A percentile compares a stretch with the other conserved stretches of the same genome.
phyloP scores from a whole-genome alignment of 2,797 vertebrate species.

The Potorous gilbertii region DNA sequence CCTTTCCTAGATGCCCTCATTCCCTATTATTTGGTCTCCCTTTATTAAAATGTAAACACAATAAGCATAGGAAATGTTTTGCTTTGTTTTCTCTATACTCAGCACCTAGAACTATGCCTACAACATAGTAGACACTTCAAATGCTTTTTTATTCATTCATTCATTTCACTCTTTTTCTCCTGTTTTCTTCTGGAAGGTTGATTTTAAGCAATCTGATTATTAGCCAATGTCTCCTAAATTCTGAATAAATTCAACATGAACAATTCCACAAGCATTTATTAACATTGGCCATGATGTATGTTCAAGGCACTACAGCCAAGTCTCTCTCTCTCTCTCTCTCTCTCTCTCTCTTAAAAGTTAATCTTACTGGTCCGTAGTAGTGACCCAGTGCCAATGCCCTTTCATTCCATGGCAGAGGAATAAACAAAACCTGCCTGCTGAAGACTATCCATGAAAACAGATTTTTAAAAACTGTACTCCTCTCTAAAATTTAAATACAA shows the following conservation, averaged over 20 bases:
- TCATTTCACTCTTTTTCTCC: background rate
- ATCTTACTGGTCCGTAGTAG: background rate
- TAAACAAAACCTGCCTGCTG: background rate
- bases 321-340: no score
- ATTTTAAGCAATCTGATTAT: background rate
- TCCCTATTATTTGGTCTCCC: background rate
- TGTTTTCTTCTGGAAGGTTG: background rate
- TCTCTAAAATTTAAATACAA: constrained; percentile 38
- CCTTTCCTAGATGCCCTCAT: background rate
- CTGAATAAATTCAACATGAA: background rate
- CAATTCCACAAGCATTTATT: background rate
- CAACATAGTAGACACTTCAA: background rate
- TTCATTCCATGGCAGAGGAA: background rate
- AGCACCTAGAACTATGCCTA: no score
- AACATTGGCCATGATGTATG: background rate
- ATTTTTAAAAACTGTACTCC: background rate
- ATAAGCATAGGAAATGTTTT: background rate
- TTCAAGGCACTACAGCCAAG: no score
- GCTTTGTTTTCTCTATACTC: no score
- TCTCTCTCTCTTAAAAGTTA: background rate
- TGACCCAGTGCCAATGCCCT: background rate
- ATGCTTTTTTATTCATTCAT: background rate
- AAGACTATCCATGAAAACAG: background rate
- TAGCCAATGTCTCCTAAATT: background rate
- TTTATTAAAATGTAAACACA: background rate